A percentile compares a stretch with the other conserved stretches of the same genome.
Evolutionary conservation across 1,140 invertebrate species (phyloP).

Genomic region (Gerris buenoi): DNA sequence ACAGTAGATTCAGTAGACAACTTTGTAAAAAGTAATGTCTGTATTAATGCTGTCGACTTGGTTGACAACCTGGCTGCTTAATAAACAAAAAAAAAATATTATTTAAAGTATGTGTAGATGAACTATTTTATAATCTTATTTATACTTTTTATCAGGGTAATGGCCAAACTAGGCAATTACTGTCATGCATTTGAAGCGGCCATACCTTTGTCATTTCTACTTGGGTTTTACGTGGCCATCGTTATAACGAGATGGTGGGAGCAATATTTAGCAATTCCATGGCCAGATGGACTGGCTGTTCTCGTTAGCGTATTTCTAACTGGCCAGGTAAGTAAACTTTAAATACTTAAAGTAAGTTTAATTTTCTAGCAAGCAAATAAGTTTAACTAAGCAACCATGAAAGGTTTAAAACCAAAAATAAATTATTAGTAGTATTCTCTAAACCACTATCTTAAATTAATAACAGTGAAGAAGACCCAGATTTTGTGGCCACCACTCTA

Average conservation of each 20-base stretch:
- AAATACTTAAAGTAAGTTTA: no score
- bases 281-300: conserved; percentile 75
- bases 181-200: conserved; percentile 63
- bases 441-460: no score
- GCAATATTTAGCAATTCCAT: conserved; percentile 71
- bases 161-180: conserved; percentile 61
- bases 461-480: no score
- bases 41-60: not conserved
- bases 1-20: not conserved
- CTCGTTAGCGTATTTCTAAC: conserved; percentile 77
- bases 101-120: not conserved
- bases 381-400: no score
- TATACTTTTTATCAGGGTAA: conserved; percentile 47
- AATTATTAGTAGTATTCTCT: no score
- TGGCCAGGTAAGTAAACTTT: conserved; percentile 61
- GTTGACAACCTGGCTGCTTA: not conserved
- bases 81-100: conserved; percentile 18
- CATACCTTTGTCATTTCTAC: conserved; percentile 80
- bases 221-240: conserved; percentile 81
- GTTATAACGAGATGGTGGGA: conserved; percentile 85
- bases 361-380: no score
- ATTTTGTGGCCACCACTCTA: no score
- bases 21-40: not conserved
- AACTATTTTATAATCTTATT: not conserved
- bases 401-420: no score